Conservation (phyloP, 2,797 vertebrate genomes). For the Crenichthys baileyi region DNA sequence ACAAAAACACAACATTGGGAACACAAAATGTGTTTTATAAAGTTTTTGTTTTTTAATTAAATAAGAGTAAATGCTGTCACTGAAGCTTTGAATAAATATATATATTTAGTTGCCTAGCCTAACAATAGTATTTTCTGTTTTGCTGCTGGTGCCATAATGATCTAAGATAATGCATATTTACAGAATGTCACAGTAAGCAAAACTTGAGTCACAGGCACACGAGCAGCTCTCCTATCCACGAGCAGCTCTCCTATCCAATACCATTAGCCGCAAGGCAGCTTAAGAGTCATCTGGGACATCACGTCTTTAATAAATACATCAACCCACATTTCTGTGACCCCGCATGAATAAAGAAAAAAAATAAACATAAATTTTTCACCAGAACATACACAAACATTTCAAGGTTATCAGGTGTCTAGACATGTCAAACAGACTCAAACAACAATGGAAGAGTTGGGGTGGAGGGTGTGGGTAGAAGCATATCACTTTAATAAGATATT, state of each 20-base stretch:
- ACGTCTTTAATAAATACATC: slow-evolving; percentile 42
- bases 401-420: slow-evolving; percentile 60
- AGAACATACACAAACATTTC: slow-evolving; percentile 26
- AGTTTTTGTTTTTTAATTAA: slow-evolving; percentile 8
- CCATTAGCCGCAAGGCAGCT: slow-evolving; percentile 46
- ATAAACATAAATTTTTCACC: slow-evolving; percentile 8
- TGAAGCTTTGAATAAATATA: slow-evolving; percentile 32
- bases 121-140: slow-evolving; percentile 24
- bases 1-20: slow-evolving; percentile 32
- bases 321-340: slow-evolving; percentile 18
- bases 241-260: slow-evolving; percentile 36
- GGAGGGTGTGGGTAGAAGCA: neutral
- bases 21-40: slow-evolving; percentile 12
- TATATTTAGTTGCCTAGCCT: neutral
- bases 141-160: slow-evolving; percentile 46
- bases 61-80: slow-evolving; percentile 24
- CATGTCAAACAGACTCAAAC: slow-evolving; percentile 39
- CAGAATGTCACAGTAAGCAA: slow-evolving; percentile 4
- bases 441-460: slow-evolving; percentile 24
- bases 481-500: slow-evolving; percentile 75
- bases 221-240: no score
- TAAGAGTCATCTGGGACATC: slow-evolving; percentile 20
- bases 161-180: slow-evolving; percentile 28
- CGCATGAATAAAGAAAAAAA: slow-evolving; percentile 38
- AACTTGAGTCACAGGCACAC: slow-evolving; percentile 38